These are phyloP conservation scores for Cryptoprocta ferox DNA, from an alignment of 2,797 vertebrate genomes.

Conservation along the genomic window DNA sequence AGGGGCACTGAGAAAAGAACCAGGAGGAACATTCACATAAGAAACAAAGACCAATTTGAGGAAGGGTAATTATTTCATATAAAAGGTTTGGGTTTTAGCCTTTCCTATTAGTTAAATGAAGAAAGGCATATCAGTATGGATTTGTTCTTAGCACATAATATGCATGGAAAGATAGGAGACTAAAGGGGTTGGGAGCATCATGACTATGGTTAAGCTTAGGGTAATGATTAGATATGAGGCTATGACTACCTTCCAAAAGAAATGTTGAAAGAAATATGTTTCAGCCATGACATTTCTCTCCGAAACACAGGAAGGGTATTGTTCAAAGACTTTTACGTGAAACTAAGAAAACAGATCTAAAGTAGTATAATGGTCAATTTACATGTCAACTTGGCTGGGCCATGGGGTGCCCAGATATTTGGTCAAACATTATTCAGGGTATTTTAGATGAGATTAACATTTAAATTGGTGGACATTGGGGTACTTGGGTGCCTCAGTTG, in stretches of 20 bases:
- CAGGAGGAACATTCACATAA: background rate
- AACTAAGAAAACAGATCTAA: background rate
- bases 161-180: background rate
- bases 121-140: background rate
- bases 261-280: background rate
- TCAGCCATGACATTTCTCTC: background rate
- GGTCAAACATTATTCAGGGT: background rate
- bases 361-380: background rate
- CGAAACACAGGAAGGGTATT: background rate
- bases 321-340: background rate
- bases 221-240: background rate
- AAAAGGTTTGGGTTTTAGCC: background rate
- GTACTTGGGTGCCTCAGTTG: too few relatives aligned
- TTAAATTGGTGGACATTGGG: background rate
- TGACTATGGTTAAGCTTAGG: background rate
- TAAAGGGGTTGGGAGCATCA: too few relatives aligned
- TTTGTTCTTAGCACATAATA: background rate
- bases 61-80: background rate
- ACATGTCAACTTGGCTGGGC: background rate
- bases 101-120: background rate
- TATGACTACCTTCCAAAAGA: background rate
- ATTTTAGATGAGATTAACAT: background rate
- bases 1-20: background rate
- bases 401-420: too few relatives aligned
- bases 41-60: conserved; percentile 54